Base-by-base conservation (phyloP, 2,888 invertebrate species). In the Atrina japonica region DNA sequence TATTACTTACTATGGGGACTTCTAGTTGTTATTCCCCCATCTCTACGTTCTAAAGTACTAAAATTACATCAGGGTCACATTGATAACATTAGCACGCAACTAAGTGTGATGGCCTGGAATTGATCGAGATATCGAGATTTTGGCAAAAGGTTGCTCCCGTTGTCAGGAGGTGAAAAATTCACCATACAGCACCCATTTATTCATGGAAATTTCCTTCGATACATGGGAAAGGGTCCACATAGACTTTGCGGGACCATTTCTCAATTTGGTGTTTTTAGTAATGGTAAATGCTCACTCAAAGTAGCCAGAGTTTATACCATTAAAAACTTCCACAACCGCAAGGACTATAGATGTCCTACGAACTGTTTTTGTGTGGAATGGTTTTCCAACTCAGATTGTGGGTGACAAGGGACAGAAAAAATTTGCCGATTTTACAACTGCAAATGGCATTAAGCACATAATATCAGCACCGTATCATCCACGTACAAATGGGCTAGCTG, bases 261-360 rank as follows among this genome's bases (percentile, higher is more conserved):
- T 82, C 5, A 85, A 81, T 16, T 72, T 70, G 14, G 83, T 81
- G 78, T 82, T 88, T 43, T 71, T 91, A 3, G 74, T 91, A 18
- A 75, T 90, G 14, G 85, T 89, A 3, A 91, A 91, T 72, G 82
- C 89, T n/a, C 84, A 83, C 73, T 90, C 90, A 0, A 92, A 91
- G 70, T 92, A 90, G 90, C 83, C 88, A 1, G 91, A 91, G 77
- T 85, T 56, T 14, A 18, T 56, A 21, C 35, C n/a, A n/a, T 6
- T 56, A 35, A 30, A 9, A n/a, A 40, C n/a, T 0, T 67, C 75
- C 25, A 72, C 77, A 9, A 58, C 78, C 0, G 60, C 50, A 3
- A 58, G 63, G 21, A 75, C 71, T 2, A 60, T 79, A 43, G 70
- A 77, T 61, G 56, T 55, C 9, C 47, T 77, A 56, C 35, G 74